These are phyloP conservation scores for Pseudomyrmex concolor DNA, from an alignment of 1,140 invertebrate genomes.

Conservation along the genomic window DNA sequence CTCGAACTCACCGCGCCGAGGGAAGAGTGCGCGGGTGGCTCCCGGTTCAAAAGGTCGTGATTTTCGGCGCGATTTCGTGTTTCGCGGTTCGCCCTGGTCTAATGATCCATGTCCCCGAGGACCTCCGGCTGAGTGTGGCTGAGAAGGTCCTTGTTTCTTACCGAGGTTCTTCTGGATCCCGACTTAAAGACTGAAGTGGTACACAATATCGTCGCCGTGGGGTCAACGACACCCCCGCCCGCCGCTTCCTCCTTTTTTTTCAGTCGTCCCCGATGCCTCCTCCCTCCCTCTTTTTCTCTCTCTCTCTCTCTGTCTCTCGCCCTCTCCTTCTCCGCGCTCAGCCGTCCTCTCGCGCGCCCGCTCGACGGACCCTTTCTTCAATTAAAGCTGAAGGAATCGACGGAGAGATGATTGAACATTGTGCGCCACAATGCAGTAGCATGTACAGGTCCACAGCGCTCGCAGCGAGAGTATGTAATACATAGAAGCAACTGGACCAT, in stretches of 20 bases:
- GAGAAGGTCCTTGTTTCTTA: slow-evolving; percentile 82
- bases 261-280: background rate
- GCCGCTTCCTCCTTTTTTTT: slow-evolving; percentile 61
- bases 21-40: slow-evolving; percentile 20
- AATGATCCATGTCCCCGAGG: slow-evolving; percentile 82
- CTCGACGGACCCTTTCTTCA: slow-evolving; percentile 76
- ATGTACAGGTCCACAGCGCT: slow-evolving; percentile 67
- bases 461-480: slow-evolving; percentile 72
- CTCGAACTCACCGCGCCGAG: slow-evolving; percentile 51
- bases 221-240: slow-evolving; percentile 75
- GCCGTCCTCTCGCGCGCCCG: slow-evolving; percentile 33
- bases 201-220: slow-evolving; percentile 80
- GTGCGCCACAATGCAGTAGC: slow-evolving; percentile 77
- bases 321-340: slow-evolving; percentile 8
- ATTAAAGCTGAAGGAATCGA: slow-evolving; percentile 78
- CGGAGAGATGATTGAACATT: slow-evolving; percentile 78
- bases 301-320: background rate
- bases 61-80: slow-evolving; percentile 80
- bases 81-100: slow-evolving; percentile 78
- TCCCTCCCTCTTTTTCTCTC: slow-evolving; percentile 23
- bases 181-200: slow-evolving; percentile 82
- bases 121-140: slow-evolving; percentile 80
- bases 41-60: slow-evolving; percentile 74
- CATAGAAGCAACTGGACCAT: slow-evolving; percentile 80
- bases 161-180: slow-evolving; percentile 75